Conservation (phyloP, 2,797 vertebrate species). For the Eulemur rubriventer region DNA sequence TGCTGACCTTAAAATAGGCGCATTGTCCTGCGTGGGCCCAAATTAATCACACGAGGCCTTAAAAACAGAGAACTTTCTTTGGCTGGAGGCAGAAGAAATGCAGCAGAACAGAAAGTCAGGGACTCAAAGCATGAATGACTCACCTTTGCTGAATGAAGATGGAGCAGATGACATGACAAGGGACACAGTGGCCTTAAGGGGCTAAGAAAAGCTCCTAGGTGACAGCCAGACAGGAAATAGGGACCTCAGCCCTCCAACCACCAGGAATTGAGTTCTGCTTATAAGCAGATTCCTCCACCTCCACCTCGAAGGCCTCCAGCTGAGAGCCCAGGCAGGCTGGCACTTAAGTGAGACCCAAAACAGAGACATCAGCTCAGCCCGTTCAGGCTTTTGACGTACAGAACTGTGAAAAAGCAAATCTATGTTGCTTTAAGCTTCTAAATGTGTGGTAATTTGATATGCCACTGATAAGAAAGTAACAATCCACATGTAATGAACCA, state of each 20-base stretch:
- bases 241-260: background rate
- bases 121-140: background rate
- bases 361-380: background rate
- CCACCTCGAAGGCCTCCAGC: background rate
- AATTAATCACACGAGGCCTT: background rate
- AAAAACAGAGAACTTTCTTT: background rate
- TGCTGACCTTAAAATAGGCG: background rate
- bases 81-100: background rate
- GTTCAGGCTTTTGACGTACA: background rate
- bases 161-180: background rate
- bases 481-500: background rate
- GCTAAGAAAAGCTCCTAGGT: background rate
- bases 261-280: background rate
- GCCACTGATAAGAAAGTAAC: background rate
- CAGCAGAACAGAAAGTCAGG: background rate
- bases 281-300: background rate
- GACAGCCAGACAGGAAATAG: fast-evolving
- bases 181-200: background rate
- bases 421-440: background rate
- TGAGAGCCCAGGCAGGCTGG: background rate
- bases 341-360: background rate
- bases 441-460: background rate
- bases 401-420: background rate
- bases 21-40: background rate
- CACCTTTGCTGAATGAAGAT: background rate